These are phyloP conservation scores for Esox niger DNA, from an alignment of 2,113 vertebrate species.

Conservation along the genomic window DNA sequence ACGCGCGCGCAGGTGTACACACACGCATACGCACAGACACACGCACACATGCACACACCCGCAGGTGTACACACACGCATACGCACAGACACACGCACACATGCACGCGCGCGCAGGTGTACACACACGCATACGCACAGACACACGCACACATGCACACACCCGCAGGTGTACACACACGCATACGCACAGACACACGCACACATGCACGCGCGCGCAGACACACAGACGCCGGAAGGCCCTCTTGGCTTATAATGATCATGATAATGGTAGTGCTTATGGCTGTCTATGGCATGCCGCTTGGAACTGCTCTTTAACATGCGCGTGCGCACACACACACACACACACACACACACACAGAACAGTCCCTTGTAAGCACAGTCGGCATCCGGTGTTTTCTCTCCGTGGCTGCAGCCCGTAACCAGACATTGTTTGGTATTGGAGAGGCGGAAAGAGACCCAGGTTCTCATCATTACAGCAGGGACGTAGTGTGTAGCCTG, in stretches of 20 bases:
- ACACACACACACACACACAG: slow-evolving; percentile 1
- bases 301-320: slow-evolving; percentile 11
- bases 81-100: no score
- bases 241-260: slow-evolving; percentile 44
- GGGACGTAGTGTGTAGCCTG: slow-evolving; percentile 44
- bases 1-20: slow-evolving; percentile 19
- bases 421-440: slow-evolving; percentile 31
- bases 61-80: no score
- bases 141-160: slow-evolving; percentile 15
- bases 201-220: neutral
- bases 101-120: no score
- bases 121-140: neutral
- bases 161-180: slow-evolving; percentile 14
- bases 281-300: slow-evolving; percentile 35
- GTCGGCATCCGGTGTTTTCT: slow-evolving; percentile 9
- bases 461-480: slow-evolving; percentile 35
- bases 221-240: slow-evolving; percentile 29
- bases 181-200: neutral
- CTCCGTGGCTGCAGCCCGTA: neutral
- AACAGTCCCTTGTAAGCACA: slow-evolving; percentile 14
- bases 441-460: slow-evolving; percentile 36
- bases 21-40: slow-evolving; percentile 3
- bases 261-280: slow-evolving; percentile 46
- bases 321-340: neutral
- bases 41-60: neutral